Evolutionary conservation across 2,888 invertebrate genomes (phyloP).

Genomic region (Auanema freiburgensis): DNA sequence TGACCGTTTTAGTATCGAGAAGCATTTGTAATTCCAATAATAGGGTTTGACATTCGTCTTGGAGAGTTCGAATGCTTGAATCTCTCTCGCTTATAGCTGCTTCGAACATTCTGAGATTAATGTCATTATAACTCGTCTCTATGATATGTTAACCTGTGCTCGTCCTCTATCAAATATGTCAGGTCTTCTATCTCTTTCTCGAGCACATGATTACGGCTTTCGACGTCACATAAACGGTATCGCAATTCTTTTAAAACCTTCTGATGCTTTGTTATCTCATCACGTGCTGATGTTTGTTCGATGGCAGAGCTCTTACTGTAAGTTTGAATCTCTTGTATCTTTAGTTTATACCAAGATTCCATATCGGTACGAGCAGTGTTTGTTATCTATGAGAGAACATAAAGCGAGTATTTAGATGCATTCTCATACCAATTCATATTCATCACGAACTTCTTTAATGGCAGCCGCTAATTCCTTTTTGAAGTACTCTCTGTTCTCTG

Average conservation of each 20-base stretch:
- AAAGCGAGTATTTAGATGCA: background rate
- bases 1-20: conserved; percentile 68
- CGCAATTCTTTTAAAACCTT: conserved; percentile 63
- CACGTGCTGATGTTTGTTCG: no score
- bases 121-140: conserved; percentile 63
- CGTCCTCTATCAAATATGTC: conserved; percentile 67
- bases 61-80: conserved; percentile 64
- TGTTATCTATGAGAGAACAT: background rate
- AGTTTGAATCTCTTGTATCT: conserved; percentile 24
- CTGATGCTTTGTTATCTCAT: no score
- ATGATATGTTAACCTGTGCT: conserved; percentile 50
- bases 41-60: conserved; percentile 65
- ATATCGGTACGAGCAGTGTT: background rate
- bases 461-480: conserved; percentile 68
- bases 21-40: conserved; percentile 66
- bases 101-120: conserved; percentile 64
- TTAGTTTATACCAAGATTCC: background rate
- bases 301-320: background rate
- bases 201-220: conserved; percentile 67
- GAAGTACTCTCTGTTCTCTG: conserved; percentile 69
- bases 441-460: conserved; percentile 67
- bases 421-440: conserved; percentile 36
- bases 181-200: conserved; percentile 68
- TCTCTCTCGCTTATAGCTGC: conserved; percentile 65
- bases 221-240: conserved; percentile 67